phyloP scores from a whole-genome alignment of 2,888 invertebrate genomes.

The Limenitis camilla region DNA sequence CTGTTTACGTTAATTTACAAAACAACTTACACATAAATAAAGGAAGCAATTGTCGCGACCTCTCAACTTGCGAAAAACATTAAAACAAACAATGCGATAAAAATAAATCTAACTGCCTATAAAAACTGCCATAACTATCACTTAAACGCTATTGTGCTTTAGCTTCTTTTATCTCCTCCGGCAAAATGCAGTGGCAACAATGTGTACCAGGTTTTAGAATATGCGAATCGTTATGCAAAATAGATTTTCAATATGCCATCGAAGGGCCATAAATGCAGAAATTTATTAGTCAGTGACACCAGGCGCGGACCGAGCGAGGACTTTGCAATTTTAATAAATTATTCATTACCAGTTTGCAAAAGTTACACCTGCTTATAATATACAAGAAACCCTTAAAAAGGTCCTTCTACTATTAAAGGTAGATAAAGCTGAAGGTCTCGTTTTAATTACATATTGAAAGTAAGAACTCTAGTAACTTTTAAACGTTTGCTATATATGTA shows the following conservation, averaged over 20 bases:
- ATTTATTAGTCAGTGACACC: conserved; percentile 45
- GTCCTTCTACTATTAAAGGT: background rate
- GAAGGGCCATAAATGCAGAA: conserved; percentile 19
- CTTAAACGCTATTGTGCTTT: conserved; percentile 67
- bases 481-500: no score
- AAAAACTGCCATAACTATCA: conserved; percentile 75
- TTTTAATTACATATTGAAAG: no score
- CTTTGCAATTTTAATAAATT: conserved; percentile 38
- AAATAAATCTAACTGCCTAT: conserved; percentile 75
- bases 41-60: conserved; percentile 56
- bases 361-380: conserved; percentile 7
- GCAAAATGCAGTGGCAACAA: conserved; percentile 49
- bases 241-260: conserved; percentile 17
- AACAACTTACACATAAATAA: conserved; percentile 35
- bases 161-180: conserved; percentile 52
- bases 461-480: no score
- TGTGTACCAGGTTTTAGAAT: conserved; percentile 37
- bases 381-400: conserved; percentile 1
- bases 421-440: background rate
- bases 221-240: conserved; percentile 33
- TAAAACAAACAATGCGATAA: conserved; percentile 74
- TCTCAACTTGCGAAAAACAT: conserved; percentile 64
- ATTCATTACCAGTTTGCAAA: conserved; percentile 28
- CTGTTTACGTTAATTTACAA: no score
- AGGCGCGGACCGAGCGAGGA: conserved; percentile 24